A percentile compares a stretch with the other conserved stretches of the same genome.
phyloP scores from a whole-genome alignment of 2,888 invertebrate species.

The Dexiosoma caninum region DNA sequence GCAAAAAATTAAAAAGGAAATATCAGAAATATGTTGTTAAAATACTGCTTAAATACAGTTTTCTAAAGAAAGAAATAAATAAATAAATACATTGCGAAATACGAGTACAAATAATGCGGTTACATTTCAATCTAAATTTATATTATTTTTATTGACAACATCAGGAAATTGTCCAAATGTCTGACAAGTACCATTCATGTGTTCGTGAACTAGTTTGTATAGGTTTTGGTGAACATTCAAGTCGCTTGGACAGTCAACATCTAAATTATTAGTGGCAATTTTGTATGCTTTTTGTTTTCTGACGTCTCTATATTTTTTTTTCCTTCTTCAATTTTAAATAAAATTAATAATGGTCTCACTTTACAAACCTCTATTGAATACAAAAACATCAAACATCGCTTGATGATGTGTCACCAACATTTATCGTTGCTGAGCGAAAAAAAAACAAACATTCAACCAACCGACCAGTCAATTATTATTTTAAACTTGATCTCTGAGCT shows the following conservation, averaged over 20 bases:
- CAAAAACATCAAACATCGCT: conserved; percentile 32
- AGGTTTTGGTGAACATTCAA: not conserved
- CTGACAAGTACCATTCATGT: conserved; percentile 10
- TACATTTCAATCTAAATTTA: not conserved
- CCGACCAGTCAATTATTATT: conserved; percentile 49
- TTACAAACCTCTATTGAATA: conserved; percentile 37
- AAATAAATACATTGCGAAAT: not conserved
- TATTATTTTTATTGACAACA: not conserved
- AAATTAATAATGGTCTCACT: conserved; percentile 25
- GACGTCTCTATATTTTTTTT: not conserved
- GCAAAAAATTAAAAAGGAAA: not conserved
- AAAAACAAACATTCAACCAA: not conserved
- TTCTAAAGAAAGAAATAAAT: too few species aligned
- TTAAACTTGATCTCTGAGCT: conserved; percentile 60
- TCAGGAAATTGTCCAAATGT: conserved; percentile 25
- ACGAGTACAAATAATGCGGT: not conserved
- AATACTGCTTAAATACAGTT: not conserved
- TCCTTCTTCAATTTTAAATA: not conserved
- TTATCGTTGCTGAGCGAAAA: not conserved
- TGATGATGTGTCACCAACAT: conserved; percentile 41
- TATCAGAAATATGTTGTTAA: not conserved
- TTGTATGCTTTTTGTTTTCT: not conserved
- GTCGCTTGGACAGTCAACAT: conserved; percentile 1
- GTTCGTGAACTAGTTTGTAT: conserved; percentile 1
- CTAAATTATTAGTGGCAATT: conserved; percentile 18